These are phyloP conservation scores for Datnioides undecimradiatus DNA, from an alignment of 2,113 vertebrate species.

Conservation along the genomic window DNA sequence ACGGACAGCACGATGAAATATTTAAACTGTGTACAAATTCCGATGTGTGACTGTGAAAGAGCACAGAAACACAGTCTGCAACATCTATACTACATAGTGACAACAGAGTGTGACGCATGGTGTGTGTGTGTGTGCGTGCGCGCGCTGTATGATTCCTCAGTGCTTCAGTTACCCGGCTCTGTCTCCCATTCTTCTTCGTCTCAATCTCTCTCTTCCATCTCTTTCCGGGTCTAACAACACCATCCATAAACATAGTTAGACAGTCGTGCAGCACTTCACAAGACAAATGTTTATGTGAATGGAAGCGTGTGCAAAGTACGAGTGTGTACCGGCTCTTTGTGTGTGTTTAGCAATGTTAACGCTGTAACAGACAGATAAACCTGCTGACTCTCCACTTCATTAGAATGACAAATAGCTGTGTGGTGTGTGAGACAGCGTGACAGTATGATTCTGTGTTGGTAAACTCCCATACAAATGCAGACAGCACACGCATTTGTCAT, in stretches of 20 bases:
- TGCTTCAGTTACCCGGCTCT: background rate
- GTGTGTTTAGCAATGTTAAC: conserved; percentile 45
- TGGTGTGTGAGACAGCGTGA: background rate
- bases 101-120: background rate
- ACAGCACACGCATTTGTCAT: conserved; percentile 6
- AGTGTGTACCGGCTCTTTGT: conserved; percentile 15
- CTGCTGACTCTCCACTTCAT: conserved; percentile 38
- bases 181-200: conserved; percentile 5
- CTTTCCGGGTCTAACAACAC: conserved; percentile 48
- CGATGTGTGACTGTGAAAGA: background rate
- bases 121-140: background rate
- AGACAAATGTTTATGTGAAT: conserved; percentile 27
- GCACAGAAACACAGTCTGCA: no score
- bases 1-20: background rate
- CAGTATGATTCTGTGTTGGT: conserved; percentile 10
- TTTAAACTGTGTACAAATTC: background rate
- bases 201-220: conserved; percentile 22
- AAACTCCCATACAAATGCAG: conserved; percentile 26
- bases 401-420: conserved; percentile 54
- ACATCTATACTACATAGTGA: background rate
- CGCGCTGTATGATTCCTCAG: background rate
- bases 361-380: conserved; percentile 52
- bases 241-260: conserved; percentile 44
- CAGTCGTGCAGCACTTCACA: conserved; percentile 11
- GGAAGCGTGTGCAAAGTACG: conserved; percentile 16